Conservation (phyloP, 2,888 invertebrate genomes). For the Neria commutata region DNA sequence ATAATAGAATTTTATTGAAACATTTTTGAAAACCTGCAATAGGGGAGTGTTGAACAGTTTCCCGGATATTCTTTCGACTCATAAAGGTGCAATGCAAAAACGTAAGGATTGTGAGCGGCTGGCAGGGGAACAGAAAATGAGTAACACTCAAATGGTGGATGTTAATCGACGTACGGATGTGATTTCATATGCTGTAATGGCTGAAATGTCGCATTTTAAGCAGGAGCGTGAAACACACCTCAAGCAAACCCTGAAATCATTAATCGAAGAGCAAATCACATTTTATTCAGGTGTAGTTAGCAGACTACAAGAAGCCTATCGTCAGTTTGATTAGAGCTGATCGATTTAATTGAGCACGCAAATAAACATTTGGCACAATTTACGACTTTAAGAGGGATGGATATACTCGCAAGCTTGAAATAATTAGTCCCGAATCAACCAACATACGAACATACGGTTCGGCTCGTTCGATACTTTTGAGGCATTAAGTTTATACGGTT, state of each 20-base stretch:
- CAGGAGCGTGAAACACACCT: slow-evolving; percentile 84
- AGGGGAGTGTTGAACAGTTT: slow-evolving; percentile 87
- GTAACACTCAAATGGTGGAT: slow-evolving; percentile 78
- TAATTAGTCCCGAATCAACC: no score
- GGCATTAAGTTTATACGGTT: no score
- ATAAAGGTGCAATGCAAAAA: slow-evolving; percentile 89
- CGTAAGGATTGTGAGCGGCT: slow-evolving; percentile 86
- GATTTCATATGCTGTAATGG: slow-evolving; percentile 89
- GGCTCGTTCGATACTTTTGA: no score
- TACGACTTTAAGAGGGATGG: no score
- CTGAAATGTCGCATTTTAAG: slow-evolving; percentile 94
- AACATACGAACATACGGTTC: no score
- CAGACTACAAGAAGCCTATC: slow-evolving; percentile 70
- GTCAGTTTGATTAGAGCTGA: slow-evolving; percentile 62
- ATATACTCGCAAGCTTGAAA: no score
- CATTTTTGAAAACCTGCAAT: background rate
- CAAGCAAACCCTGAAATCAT: slow-evolving; percentile 83
- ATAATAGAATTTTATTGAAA: background rate
- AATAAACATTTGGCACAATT: no score
- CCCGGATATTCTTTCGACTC: slow-evolving; percentile 88
- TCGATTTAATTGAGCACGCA: no score
- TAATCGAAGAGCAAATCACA: slow-evolving; percentile 84
- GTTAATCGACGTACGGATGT: slow-evolving; percentile 86
- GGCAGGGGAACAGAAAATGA: slow-evolving; percentile 81
- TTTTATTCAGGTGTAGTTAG: slow-evolving; percentile 88